Evolutionary conservation across 2,888 invertebrate genomes (phyloP).

Genomic region (Eupithecia insigniata): DNA sequence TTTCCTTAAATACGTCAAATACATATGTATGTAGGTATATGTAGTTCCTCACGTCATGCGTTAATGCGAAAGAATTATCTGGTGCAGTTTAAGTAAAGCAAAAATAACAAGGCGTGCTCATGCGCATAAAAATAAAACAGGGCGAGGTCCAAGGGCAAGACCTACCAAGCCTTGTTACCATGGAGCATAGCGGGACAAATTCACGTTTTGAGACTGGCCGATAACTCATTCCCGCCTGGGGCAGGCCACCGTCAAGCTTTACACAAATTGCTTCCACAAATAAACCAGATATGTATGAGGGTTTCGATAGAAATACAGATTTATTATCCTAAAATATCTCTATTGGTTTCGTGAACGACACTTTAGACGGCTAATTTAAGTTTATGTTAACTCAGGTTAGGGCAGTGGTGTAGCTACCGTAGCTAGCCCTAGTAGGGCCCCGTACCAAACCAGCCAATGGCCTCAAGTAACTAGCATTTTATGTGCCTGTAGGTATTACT

Average conservation of each 20-base stretch:
- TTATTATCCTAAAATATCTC: slow-evolving; percentile 42
- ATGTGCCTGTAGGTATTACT: too few species aligned
- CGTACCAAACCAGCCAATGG: too few species aligned
- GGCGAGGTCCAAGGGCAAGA: slow-evolving; percentile 33
- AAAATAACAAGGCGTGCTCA: not conserved
- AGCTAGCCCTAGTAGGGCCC: too few species aligned
- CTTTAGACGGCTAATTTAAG: slow-evolving; percentile 12
- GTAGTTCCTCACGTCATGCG: not conserved
- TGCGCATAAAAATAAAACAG: slow-evolving; percentile 24
- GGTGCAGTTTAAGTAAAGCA: slow-evolving; percentile 1
- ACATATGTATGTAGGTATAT: too few species aligned
- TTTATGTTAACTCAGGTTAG: slow-evolving; percentile 30
- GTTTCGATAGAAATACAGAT: slow-evolving; percentile 46
- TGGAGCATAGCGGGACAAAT: slow-evolving; percentile 52
- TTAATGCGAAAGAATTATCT: not conserved
- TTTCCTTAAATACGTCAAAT: not conserved
- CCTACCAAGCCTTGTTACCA: slow-evolving; percentile 20
- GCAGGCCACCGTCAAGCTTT: slow-evolving; percentile 56
- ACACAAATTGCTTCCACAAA: slow-evolving; percentile 67
- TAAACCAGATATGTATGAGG: slow-evolving; percentile 51
- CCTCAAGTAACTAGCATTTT: too few species aligned
- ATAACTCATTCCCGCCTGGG: slow-evolving; percentile 41
- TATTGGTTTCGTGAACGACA: slow-evolving; percentile 30
- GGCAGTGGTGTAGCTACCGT: not conserved
- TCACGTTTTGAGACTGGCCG: slow-evolving; percentile 56